Base-by-base conservation (phyloP, 2,113 vertebrate genomes). In the Lates calcarifer region DNA sequence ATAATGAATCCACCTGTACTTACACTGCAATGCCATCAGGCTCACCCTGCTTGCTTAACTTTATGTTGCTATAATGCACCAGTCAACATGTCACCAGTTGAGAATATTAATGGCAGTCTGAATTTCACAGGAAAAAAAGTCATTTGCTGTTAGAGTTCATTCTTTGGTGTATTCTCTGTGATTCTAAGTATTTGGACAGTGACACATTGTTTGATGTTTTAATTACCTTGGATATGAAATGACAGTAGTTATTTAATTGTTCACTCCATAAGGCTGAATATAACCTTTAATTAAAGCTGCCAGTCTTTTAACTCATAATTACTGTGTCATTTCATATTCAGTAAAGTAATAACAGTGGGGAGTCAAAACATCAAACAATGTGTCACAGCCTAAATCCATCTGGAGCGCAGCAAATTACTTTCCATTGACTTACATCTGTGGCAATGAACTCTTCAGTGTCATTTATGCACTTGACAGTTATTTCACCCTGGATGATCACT, bases 41-140 rank as follows among this genome's bases (percentile, higher is more conserved):
- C 81, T 96, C 94, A 58, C 94, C 93, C 81, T 95, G 93, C 75
- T 95, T 91, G 93, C 88, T 95, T 82, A 96, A 96, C 92, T 95
- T 96, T 94, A 95, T 95, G 67, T 95, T 95, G 77, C 95, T 94
- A 22, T 96, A 95, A 91, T 95, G 94, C 93, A 89, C 94, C 96
- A 35, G 93, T 94, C 81, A 96, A 90, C 72, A 96, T 51, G 96
- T 87, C 96, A 94, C 15, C 96, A 95, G 63, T 79, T 88, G 73
- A 90, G 75, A 31, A 87, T 90, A 75, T 90, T 88, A 83, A 78
- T 90, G 26, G 39, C 77, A 62, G 83, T 92, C 83, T 82, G 31
- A 31, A 51, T 77, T 83, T 86, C 33, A 74, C 8, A 51, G 35
- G 18, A 18, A 61, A 74, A 64, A 18, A 51, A 14, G 33, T 43